A percentile compares a stretch with the other conserved stretches of the same genome.
These are phyloP conservation scores for Clamator glandarius DNA, from an alignment of 2,797 vertebrate genomes.

Conservation along the genomic window DNA sequence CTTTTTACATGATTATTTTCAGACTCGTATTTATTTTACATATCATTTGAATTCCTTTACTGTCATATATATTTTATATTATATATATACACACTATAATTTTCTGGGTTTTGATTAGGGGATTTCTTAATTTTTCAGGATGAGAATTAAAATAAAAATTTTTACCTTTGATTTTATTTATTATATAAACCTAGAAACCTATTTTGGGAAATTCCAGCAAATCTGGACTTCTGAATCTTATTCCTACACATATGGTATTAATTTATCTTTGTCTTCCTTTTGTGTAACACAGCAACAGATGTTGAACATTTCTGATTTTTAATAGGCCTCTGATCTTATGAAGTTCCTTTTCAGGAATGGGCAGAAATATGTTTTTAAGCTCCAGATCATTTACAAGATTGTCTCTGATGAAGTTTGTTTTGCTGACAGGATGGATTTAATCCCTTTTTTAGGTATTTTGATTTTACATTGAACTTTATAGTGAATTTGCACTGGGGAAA, in stretches of 20 bases:
- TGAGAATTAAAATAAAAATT: background rate
- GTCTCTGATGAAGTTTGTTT: constrained; percentile 68
- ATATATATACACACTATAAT: background rate
- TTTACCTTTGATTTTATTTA: constrained; percentile 73
- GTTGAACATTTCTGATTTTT: constrained; percentile 74
- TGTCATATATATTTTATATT: background rate
- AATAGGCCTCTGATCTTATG: constrained; percentile 73
- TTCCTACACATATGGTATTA: constrained; percentile 72
- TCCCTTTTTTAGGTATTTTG: constrained; percentile 43
- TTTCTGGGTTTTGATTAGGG: constrained; percentile 21
- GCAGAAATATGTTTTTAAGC: constrained; percentile 68
- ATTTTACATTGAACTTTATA: constrained; percentile 31
- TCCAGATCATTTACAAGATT: constrained; percentile 69
- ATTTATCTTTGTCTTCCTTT: constrained; percentile 75
- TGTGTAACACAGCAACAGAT: constrained; percentile 76
- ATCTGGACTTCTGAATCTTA: constrained; percentile 71
- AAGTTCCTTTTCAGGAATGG: constrained; percentile 62
- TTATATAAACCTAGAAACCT: constrained; percentile 59
- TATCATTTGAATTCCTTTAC: background rate
- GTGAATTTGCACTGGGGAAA: background rate
- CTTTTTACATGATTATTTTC: background rate
- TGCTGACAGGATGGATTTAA: constrained; percentile 58
- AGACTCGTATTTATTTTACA: background rate
- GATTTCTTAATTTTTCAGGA: constrained; percentile 50
- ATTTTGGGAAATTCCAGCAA: constrained; percentile 71